Percentiles rank a stretch among this genome's conserved stretches.
Evolutionary conservation across 2,797 vertebrate genomes (phyloP).

Genomic region (Lagocephalus sceleratus): DNA sequence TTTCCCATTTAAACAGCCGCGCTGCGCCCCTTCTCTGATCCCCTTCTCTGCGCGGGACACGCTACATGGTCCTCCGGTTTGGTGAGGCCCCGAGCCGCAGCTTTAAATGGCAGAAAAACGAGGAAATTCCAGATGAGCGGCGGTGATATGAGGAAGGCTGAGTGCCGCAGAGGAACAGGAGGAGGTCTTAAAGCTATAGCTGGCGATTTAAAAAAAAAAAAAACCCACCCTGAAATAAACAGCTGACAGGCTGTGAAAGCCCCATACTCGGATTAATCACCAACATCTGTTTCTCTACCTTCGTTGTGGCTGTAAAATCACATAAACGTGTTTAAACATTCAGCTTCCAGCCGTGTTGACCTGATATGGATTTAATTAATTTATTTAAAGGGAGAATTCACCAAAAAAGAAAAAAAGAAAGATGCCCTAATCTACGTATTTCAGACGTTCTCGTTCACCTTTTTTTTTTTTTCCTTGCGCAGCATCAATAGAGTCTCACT

Average conservation of each 20-base stretch:
- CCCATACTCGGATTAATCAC: no score
- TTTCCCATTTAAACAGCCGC: conserved; percentile 84
- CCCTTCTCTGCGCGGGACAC: conserved; percentile 34
- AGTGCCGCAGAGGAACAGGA: conserved; percentile 23
- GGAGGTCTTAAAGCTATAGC: conserved; percentile 18
- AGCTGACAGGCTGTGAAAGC: no score
- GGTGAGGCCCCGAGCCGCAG: conserved; percentile 7
- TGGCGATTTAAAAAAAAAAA: background rate
- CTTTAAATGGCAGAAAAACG: conserved; percentile 61
- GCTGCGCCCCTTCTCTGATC: conserved; percentile 20
- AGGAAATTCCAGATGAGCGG: conserved; percentile 58
- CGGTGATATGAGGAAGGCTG: conserved; percentile 46
- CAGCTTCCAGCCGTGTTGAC: no score
- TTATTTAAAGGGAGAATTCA: no score
- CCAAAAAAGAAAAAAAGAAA: no score
- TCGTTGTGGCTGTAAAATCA: no score
- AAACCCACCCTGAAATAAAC: no score
- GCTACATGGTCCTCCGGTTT: background rate
- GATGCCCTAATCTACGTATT: background rate
- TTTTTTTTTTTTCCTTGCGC: background rate
- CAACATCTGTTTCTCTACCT: no score
- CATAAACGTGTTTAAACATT: no score
- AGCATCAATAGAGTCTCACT: conserved; percentile 43
- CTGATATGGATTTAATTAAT: no score
- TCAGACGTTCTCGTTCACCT: background rate